Conservation (phyloP, 2,888 invertebrate genomes). For the Holacanthella duospinosa region DNA sequence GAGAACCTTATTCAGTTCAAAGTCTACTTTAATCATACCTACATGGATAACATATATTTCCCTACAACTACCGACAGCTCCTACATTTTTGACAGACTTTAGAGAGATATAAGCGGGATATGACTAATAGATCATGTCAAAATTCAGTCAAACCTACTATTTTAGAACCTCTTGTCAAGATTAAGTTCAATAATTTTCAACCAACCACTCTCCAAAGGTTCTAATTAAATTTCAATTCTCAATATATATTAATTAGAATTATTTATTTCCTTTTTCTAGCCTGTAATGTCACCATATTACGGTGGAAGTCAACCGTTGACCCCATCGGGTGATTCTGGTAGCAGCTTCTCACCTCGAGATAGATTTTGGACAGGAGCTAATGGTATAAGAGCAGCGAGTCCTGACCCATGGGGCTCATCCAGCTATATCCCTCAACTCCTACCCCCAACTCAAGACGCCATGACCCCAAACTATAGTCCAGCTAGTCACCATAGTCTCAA, state of each 20-base stretch:
- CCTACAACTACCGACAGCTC: no score
- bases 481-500: not conserved
- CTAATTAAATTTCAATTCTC: no score
- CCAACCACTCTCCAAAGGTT: no score
- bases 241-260: no score
- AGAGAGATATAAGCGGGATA: not conserved
- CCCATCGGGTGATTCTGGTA: slow-evolving; percentile 8
- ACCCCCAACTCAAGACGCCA: slow-evolving; percentile 7
- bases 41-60: not conserved
- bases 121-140: not conserved
- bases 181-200: not conserved
- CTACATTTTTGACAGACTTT: no score
- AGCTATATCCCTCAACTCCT: slow-evolving; percentile 25
- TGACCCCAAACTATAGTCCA: slow-evolving; percentile 7
- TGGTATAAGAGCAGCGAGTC: not conserved
- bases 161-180: not conserved
- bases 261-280: slow-evolving; percentile 7
- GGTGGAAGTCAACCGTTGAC: not conserved
- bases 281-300: slow-evolving; percentile 13
- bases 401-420: slow-evolving; percentile 21
- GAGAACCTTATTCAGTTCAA: not conserved
- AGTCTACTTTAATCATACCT: not conserved
- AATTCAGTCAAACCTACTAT: not conserved
- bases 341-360: slow-evolving; percentile 26
- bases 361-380: slow-evolving; percentile 24